Evolutionary conservation across 2,888 invertebrate genomes (phyloP).

Genomic region (Rhodophaea formosa): DNA sequence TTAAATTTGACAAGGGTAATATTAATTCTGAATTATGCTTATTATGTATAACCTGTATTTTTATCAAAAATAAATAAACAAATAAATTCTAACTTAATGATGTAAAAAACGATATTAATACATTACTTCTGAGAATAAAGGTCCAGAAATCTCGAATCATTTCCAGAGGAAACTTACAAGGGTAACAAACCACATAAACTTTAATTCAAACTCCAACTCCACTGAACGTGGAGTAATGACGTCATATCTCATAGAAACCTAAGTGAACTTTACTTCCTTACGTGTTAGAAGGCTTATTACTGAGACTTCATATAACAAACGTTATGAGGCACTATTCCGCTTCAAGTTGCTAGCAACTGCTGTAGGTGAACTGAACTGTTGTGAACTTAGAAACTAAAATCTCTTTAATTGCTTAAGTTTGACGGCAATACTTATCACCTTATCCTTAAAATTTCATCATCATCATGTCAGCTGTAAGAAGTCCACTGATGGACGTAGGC

Average conservation of each 20-base stretch:
- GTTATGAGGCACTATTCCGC: not conserved
- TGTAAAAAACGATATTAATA: no score
- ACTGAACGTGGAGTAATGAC: not conserved
- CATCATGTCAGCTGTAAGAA: no score
- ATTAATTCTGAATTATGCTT: no score
- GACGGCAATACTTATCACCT: no score
- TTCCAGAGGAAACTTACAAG: not conserved
- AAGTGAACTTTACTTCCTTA: conserved; percentile 34
- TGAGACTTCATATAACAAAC: not conserved
- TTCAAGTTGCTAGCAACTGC: not conserved
- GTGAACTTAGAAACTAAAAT: not conserved
- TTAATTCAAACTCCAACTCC: not conserved
- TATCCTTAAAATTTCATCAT: no score
- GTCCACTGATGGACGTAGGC: no score
- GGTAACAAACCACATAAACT: conserved; percentile 1
- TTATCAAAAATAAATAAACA: no score
- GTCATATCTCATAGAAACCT: conserved; percentile 30
- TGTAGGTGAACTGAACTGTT: not conserved
- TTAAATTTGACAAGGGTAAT: no score
- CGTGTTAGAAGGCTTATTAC: not conserved
- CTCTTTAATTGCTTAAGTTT: not conserved
- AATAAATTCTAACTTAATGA: no score
- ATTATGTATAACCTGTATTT: no score
- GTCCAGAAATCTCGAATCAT: not conserved
- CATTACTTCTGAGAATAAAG: no score